Evolutionary conservation across 2,888 invertebrate species (phyloP), one percentile per base, ranked within the genome.

Genomic region (Mimumesa dahlbomi): DNA sequence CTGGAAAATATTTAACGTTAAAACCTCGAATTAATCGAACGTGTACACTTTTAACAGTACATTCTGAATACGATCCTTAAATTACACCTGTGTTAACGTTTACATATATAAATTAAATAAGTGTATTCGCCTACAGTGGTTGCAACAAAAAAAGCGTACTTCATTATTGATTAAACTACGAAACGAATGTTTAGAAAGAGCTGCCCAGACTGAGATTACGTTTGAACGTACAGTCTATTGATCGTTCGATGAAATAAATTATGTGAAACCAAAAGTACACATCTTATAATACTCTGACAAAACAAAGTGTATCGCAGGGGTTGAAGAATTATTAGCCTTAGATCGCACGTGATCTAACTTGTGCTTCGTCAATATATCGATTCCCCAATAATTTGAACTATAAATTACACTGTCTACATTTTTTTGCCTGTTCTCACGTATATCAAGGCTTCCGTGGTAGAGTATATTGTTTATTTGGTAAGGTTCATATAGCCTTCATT

Each of bases 161-260:
- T 34, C n/a, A 7, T 50, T 58, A 19, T 21, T 22, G 16, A 50
- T 21, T n/a, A 34, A 7, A 34, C 19, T 7, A 25, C 18, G 21
- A 43, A 43, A 36, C 22, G 25, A 43, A 0, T 21, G 16, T 43
- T 29, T 48, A 14, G 29, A 31, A 7, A 50, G 48, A 56, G 63
- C 56, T 63, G 56, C 38, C 45, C 54, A 46, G 40, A 36, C 34
- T 25, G 42, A 29, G 29, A 42, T 46, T 16, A 14, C 9, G 9
- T 29, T 25, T 19, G 21, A 36, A 25, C n/a, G 16, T 63, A 31
- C 56, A 16, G 38, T n/a, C 31, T 48, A 40, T 45, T 16, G 31
- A 25, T 52, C 16, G 13, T 38, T 19, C 16, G 38, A 29, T 40
- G n/a, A 52, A 69, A 58, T 34, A 34, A 54, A 21, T 73, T 38